A percentile compares a stretch with the other conserved stretches of the same genome.
Evolutionary conservation across 2,888 invertebrate species (phyloP).

Genomic region (Rotaria macrura): DNA sequence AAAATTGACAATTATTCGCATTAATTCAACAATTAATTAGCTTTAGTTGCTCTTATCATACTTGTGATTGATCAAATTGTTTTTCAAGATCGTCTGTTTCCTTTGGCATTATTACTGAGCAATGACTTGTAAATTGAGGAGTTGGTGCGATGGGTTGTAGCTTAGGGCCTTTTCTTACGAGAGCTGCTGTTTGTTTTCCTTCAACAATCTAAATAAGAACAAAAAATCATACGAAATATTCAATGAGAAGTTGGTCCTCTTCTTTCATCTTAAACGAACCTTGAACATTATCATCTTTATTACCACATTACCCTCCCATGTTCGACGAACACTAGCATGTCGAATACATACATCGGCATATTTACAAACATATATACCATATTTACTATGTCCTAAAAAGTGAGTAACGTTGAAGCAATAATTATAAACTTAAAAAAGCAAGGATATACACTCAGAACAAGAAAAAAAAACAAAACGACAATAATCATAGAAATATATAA

Average conservation of each 20-base stretch:
- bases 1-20: not conserved
- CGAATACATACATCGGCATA: slow-evolving; percentile 24
- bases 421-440: not conserved
- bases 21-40: too few species aligned
- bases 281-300: slow-evolving; percentile 33
- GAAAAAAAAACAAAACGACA: not conserved
- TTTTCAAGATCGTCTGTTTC: slow-evolving; percentile 26
- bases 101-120: slow-evolving; percentile 28
- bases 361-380: slow-evolving; percentile 27
- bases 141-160: slow-evolving; percentile 28
- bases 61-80: slow-evolving; percentile 32
- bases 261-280: not conserved
- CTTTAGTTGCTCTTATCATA: not conserved
- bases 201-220: slow-evolving; percentile 15
- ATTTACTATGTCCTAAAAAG: slow-evolving; percentile 29
- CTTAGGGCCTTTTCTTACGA: slow-evolving; percentile 30
- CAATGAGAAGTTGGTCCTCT: not conserved
- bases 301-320: slow-evolving; percentile 16
- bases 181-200: slow-evolving; percentile 28
- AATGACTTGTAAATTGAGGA: slow-evolving; percentile 29
- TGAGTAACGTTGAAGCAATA: not conserved
- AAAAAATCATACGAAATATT: not conserved
- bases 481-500: not conserved
- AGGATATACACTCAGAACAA: not conserved
- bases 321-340: slow-evolving; percentile 13